Percentiles rank a stretch among this genome's conserved stretches.
Conservation (phyloP, 2,113 vertebrate species). For the Hucho hucho region DNA sequence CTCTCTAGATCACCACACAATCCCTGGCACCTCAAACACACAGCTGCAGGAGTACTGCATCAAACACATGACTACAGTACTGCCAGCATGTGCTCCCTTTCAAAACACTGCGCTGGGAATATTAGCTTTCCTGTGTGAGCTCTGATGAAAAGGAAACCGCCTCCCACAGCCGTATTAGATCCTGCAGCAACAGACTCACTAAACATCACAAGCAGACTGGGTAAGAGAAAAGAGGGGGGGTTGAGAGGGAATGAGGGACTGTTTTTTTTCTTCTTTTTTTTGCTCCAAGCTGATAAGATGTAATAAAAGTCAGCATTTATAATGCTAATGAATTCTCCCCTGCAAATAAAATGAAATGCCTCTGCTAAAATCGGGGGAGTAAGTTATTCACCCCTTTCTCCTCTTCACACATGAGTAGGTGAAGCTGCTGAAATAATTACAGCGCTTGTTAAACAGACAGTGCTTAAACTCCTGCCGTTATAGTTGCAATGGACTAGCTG, state of each 20-base stretch:
- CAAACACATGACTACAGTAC: background rate
- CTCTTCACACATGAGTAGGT: background rate
- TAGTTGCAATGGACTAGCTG: background rate
- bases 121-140: slow-evolving; percentile 23
- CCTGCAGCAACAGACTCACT: slow-evolving; percentile 19
- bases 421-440: background rate
- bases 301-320: background rate
- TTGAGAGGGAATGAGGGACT: background rate
- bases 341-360: slow-evolving; percentile 3
- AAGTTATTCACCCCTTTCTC: background rate
- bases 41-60: background rate
- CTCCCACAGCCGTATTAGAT: slow-evolving; percentile 31
- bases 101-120: slow-evolving; percentile 6
- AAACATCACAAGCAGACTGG: slow-evolving; percentile 34
- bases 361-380: background rate
- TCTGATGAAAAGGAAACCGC: background rate
- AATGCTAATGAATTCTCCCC: slow-evolving; percentile 18
- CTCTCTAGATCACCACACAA: background rate
- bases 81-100: too few relatives aligned
- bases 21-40: background rate
- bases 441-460: background rate
- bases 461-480: background rate
- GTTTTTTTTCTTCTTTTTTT: slow-evolving; percentile 1
- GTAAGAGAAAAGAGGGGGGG: background rate
- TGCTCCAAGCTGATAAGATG: slow-evolving; percentile 1